phyloP scores from a whole-genome alignment of 2,797 vertebrate species.

The Eulemur albifrons region DNA sequence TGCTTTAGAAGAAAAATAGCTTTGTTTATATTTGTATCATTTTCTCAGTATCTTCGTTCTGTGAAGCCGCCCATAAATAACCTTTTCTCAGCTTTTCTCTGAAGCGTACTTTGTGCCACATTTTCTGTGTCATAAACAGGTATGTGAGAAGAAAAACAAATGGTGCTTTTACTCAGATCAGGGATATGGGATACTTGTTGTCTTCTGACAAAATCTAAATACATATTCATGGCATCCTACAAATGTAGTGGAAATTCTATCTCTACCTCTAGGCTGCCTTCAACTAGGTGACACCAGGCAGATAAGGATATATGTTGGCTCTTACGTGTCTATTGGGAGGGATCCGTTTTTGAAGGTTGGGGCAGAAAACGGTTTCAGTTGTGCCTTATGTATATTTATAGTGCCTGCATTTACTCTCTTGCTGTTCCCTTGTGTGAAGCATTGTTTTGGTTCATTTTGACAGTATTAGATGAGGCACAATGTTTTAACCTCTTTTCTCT shows the following conservation, averaged over 20 bases:
- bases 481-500: constrained; percentile 66
- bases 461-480: constrained; percentile 64
- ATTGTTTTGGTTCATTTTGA: constrained; percentile 51
- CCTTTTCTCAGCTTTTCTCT: constrained; percentile 10
- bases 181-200: constrained; percentile 45
- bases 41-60: constrained; percentile 34
- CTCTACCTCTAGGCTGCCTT: constrained; percentile 47
- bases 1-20: not conserved
- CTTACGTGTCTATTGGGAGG: constrained; percentile 42
- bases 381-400: constrained; percentile 72
- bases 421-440: constrained; percentile 42
- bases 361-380: constrained; percentile 14
- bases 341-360: constrained; percentile 59
- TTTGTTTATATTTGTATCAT: constrained; percentile 28
- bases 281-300: constrained; percentile 32
- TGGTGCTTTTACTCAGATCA: constrained; percentile 26
- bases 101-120: not conserved
- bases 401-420: constrained; percentile 42
- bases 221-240: constrained; percentile 56
- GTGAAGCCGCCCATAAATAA: constrained; percentile 38
- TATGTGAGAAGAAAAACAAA: constrained; percentile 63
- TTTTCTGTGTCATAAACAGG: constrained; percentile 45
- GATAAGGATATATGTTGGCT: constrained; percentile 42
- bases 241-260: constrained; percentile 31
- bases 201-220: constrained; percentile 55